Evolutionary conservation across 2,888 invertebrate genomes (phyloP), one percentile per base, ranked within the genome.

Genomic region (Polydrusus cervinus): DNA sequence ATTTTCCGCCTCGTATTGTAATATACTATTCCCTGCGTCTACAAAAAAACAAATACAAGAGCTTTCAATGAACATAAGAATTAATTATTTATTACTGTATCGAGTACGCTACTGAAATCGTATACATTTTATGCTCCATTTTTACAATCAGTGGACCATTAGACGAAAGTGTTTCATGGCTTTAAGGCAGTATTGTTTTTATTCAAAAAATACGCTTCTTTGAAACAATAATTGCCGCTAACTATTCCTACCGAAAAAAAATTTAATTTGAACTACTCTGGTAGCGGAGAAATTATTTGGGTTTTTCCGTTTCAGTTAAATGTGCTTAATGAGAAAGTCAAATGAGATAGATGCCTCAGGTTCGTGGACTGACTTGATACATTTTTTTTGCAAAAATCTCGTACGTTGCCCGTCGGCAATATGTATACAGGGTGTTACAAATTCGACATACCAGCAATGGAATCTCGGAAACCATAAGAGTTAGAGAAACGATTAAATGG

Each of bases 181-280:
- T 45, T 20, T n/a, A 40, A 62, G 62, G 62, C 62, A 45, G 20
- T 1, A 62, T 18, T 45, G 51, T 38, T 67, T 53, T 34, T 51
- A 38, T 38, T 20, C 10, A 67, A 67, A 55, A 51, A 53, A 65
- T 18, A 53, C n/a, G 1, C 13, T 51, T 65, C 65, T 67, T 53
- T 53, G 18, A 51, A 53, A 18, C 20, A 18, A 10, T 67, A 67
- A 67, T 53, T 53, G 66, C 66, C 55, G 51, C 53, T 67, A 66
- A 66, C 38, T 34, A 51, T 34, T 67, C 38, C 53, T 40, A 40
- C 13, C 38, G 14, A 67, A 51, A 49, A 67, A 53, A n/a, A 9
- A 30, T 11, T 30, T 53, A 53, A 53, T 30, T 53, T 13, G 53
- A 38, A 16, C 53, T 53, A 20, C 34, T 51, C 16, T 34, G 66